Evolutionary conservation across 2,888 invertebrate species (phyloP).

Genomic region (Anaspis maculata): DNA sequence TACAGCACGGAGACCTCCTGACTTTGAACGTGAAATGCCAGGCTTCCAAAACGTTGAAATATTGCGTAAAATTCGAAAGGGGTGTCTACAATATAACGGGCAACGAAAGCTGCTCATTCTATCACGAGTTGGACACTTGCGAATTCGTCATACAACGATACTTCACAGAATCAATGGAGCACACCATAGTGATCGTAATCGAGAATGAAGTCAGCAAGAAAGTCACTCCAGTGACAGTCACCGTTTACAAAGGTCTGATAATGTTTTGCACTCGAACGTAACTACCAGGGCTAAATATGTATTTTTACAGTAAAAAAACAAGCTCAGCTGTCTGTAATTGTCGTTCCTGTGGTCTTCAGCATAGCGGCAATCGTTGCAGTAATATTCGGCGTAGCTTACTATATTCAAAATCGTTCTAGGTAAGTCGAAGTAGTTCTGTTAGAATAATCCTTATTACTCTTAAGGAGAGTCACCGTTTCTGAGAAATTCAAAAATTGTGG

Average conservation of each 20-base stretch:
- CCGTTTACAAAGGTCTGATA: conserved; percentile 76
- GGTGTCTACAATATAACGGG: conserved; percentile 66
- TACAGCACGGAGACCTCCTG: conserved; percentile 72
- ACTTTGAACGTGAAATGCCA: conserved; percentile 62
- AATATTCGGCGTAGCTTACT: conserved; percentile 82
- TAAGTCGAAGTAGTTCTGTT: conserved; percentile 9
- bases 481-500: no score
- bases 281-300: no score
- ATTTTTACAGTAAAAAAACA: conserved; percentile 59
- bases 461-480: no score
- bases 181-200: conserved; percentile 71
- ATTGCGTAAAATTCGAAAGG: conserved; percentile 57
- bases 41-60: conserved; percentile 65
- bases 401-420: conserved; percentile 67
- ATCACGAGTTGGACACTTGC: conserved; percentile 44
- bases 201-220: conserved; percentile 66
- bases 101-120: conserved; percentile 60
- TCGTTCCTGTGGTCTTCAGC: conserved; percentile 78
- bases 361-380: conserved; percentile 74
- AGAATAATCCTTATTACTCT: background rate
- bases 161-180: conserved; percentile 59
- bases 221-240: conserved; percentile 64
- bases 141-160: conserved; percentile 60
- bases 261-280: no score
- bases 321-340: conserved; percentile 79